Conservation (phyloP, 2,888 invertebrate species). For the Kryphioiulus occultus region DNA sequence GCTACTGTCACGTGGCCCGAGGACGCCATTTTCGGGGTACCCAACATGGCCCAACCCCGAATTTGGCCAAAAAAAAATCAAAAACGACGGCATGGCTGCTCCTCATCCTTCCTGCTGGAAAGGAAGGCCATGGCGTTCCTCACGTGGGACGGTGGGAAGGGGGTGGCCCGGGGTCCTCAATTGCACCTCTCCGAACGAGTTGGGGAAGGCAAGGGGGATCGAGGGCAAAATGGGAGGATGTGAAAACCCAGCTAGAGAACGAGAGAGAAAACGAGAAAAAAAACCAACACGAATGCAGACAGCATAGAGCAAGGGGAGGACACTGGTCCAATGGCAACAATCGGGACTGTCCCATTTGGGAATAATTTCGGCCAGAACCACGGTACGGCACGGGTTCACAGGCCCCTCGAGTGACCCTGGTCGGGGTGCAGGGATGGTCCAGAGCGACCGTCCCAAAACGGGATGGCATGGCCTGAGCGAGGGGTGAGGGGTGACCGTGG, state of each 20-base stretch:
- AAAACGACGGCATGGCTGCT: background rate
- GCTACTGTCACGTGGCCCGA: background rate
- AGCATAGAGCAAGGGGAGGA: background rate
- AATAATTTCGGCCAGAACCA: background rate
- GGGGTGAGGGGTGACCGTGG: background rate
- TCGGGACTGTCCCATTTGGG: background rate
- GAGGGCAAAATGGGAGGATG: background rate
- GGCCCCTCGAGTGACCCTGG: background rate
- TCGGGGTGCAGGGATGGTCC: no score
- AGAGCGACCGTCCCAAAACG: no score
- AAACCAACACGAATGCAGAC: background rate
- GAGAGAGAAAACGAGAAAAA: background rate
- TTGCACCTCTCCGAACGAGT: background rate
- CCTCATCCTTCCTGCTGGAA: background rate
- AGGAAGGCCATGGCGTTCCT: background rate
- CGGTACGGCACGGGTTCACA: background rate
- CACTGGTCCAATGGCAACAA: background rate
- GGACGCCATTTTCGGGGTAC: background rate
- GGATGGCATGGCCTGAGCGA: constrained; percentile 9
- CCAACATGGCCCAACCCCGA: background rate
- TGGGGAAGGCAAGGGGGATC: background rate
- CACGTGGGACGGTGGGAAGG: constrained; percentile 35
- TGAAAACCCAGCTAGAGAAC: background rate
- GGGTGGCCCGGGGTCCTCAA: background rate
- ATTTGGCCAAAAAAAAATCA: background rate